Evolutionary conservation across 2,113 vertebrate species (phyloP).

Genomic region (Myxocyprinus asiaticus): DNA sequence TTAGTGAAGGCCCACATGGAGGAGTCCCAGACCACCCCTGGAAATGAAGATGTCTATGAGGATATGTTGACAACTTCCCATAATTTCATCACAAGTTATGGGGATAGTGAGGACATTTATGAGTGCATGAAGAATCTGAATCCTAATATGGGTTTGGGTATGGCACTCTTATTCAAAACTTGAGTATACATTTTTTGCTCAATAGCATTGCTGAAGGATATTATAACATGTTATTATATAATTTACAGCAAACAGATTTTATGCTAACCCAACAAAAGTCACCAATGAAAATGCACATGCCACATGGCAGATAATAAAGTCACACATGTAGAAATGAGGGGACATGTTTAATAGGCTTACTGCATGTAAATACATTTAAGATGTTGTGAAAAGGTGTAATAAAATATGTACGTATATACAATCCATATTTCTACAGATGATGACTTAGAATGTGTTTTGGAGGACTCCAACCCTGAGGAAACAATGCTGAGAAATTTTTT

Average conservation of each 20-base stretch:
- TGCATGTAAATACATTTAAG: no score
- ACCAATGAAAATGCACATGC: no score
- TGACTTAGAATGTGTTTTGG: conserved; percentile 78
- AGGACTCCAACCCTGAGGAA: conserved; percentile 76
- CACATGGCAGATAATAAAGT: no score
- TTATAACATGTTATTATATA: no score
- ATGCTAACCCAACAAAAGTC: no score
- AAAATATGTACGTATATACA: not conserved
- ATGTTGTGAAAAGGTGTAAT: not conserved
- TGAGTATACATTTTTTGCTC: not conserved
- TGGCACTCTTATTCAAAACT: conserved; percentile 48
- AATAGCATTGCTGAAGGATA: no score
- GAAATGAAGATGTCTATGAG: conserved; percentile 80
- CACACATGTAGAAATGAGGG: no score
- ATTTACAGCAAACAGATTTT: no score
- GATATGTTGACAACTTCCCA: conserved; percentile 79
- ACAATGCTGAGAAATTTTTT: conserved; percentile 90
- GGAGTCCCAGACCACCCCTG: conserved; percentile 76
- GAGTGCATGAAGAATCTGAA: conserved; percentile 87
- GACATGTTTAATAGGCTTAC: no score
- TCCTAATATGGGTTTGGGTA: conserved; percentile 85
- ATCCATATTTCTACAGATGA: conserved; percentile 76
- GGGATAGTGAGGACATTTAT: conserved; percentile 86
- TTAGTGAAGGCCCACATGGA: conserved; percentile 84
- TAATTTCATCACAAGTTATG: conserved; percentile 83